Conservation (phyloP, 2,797 vertebrate genomes). For the Sphenodon punctatus region DNA sequence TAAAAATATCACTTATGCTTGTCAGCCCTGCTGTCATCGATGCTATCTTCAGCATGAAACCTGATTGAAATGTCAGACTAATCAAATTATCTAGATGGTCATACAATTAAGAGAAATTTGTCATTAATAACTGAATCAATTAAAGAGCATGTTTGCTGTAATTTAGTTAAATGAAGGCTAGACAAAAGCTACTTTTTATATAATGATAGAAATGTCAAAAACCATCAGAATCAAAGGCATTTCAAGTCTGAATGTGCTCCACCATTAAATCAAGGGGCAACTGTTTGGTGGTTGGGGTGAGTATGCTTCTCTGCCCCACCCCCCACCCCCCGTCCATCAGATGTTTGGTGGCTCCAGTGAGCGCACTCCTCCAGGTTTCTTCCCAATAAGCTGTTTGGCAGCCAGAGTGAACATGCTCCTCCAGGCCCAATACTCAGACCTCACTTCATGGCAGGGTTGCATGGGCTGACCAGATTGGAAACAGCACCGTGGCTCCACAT, state of each 20-base stretch:
- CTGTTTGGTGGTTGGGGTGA: too few species aligned
- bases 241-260: neutral
- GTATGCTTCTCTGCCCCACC: too few species aligned
- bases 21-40: neutral
- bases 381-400: too few species aligned
- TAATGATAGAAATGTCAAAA: neutral
- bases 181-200: neutral
- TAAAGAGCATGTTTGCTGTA: neutral
- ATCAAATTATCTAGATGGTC: neutral
- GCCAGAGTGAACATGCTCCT: too few species aligned
- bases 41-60: constrained; percentile 1
- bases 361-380: too few species aligned
- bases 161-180: neutral
- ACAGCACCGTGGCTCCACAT: too few species aligned
- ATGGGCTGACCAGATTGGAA: too few species aligned
- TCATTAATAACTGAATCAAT: constrained; percentile 7
- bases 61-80: neutral
- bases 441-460: too few species aligned
- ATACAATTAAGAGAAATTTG: neutral
- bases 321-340: too few species aligned
- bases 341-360: too few species aligned
- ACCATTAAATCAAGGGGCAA: neutral
- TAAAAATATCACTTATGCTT: constrained; percentile 6
- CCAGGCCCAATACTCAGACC: too few species aligned
- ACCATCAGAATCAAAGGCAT: neutral